A percentile compares a stretch with the other conserved stretches of the same genome.
Conservation (phyloP, 2,888 invertebrate genomes). For the Dexiosoma caninum region DNA sequence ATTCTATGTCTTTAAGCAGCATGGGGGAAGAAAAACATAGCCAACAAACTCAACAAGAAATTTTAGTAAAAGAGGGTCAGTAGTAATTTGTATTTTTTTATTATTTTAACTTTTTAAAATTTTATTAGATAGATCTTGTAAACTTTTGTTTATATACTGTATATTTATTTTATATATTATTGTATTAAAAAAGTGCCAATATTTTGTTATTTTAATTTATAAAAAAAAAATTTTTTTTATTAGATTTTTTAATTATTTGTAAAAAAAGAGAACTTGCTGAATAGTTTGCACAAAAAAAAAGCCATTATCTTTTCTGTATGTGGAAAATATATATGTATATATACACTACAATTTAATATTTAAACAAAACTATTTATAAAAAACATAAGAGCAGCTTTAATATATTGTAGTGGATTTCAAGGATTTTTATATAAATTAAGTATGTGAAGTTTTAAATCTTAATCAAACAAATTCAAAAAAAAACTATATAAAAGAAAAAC, state of each 20-base stretch:
- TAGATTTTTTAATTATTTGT: conserved; percentile 15
- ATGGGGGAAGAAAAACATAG: conserved; percentile 42
- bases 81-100: conserved; percentile 7
- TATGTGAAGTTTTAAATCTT: background rate
- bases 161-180: conserved; percentile 13
- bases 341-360: background rate
- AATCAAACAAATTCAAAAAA: background rate
- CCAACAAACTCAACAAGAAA: conserved; percentile 28
- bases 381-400: conserved; percentile 60
- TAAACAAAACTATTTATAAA: conserved; percentile 13
- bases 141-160: background rate
- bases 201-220: conserved; percentile 19
- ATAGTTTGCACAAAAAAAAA: conserved; percentile 40
- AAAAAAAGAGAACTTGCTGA: conserved; percentile 50
- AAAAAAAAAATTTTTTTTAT: background rate
- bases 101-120: background rate
- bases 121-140: background rate
- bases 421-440: conserved; percentile 5
- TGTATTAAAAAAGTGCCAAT: conserved; percentile 55
- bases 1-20: conserved; percentile 55
- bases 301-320: too few species aligned
- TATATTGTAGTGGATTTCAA: conserved; percentile 33
- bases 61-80: conserved; percentile 55
- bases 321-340: too few species aligned
- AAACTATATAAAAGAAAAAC: background rate